Base-by-base conservation (phyloP, 1,140 invertebrate genomes). In the Coptotermes formosanus region DNA sequence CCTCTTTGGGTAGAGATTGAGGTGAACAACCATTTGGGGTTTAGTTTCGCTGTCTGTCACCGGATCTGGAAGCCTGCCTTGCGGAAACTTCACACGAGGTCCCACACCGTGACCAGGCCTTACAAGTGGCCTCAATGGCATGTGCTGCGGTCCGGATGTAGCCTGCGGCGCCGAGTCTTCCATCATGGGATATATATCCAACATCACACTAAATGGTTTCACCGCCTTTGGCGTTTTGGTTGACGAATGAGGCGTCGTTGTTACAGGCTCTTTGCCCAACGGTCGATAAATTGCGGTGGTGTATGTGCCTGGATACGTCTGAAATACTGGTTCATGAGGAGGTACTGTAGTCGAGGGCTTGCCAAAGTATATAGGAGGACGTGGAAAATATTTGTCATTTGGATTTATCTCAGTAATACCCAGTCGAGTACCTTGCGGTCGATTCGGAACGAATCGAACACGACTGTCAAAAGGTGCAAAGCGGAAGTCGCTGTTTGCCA, bases 161-260 rank as follows among this genome's bases (percentile, higher is more conserved):
- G 48, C 32, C n/a, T 82, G 82, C 2, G 21, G 44, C 4, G 16
- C 82, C 3, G 7, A 8, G 8, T 83, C n/a, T 7, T 25, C 44
- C 48, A 14, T 90, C 43, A 92, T 91, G 4, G 91, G 91, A 87
- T 92, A 92, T 52, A 92, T 92, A 82, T 92, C 91, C 21, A 92
- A 83, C 91, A 92, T 92, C 2, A 92, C 90, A 45, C 91, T 92
- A 44, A 92, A 91, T 0, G 91, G 91, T 85, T 91, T 91, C 64
- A 30, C 8, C 64, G 0, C 90, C 89, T 85, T 91, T 91, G 88
- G 85, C 75, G 89, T 90, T 23, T 82, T 82, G 16, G 16, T 43
- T 25, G 82, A 16, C 32, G 44, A 19, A 82, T 82, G 82, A 82
- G 82, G 32, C 11, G 81, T 32, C 32, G 82, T 45, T 82, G 82